A percentile compares a stretch with the other conserved stretches of the same genome.
phyloP scores from a whole-genome alignment of 2,888 invertebrate species.

The Thereva unica region DNA sequence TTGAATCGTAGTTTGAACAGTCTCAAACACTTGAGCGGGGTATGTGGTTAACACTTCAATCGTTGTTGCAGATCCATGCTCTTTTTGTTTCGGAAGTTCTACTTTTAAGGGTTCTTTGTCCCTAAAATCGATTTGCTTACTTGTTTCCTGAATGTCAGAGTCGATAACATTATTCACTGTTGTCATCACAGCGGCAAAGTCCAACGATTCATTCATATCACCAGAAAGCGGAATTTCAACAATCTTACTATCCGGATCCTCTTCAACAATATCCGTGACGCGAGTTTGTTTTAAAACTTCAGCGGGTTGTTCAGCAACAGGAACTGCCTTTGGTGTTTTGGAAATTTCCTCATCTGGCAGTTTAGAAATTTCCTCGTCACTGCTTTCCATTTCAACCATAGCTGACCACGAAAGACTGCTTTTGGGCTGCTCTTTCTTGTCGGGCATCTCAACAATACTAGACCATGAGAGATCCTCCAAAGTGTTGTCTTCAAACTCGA shows the following conservation, averaged over 20 bases:
- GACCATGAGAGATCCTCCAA: conserved; percentile 34
- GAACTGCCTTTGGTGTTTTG: not conserved
- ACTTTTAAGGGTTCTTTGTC: no score
- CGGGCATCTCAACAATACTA: conserved; percentile 12
- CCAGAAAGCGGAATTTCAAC: conserved; percentile 22
- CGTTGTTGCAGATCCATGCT: no score
- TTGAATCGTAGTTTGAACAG: no score
- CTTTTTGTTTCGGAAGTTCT: no score
- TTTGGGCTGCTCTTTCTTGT: not conserved
- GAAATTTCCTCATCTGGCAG: not conserved
- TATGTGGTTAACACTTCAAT: no score
- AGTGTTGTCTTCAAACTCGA: conserved; percentile 30
- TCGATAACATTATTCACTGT: conserved; percentile 3
- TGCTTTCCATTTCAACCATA: conserved; percentile 1
- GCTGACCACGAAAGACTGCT: conserved; percentile 26
- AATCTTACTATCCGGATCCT: not conserved
- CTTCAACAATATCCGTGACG: not conserved
- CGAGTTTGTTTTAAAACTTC: not conserved
- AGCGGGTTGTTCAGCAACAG: not conserved
- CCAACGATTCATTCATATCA: not conserved
- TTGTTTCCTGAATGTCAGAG: not conserved
- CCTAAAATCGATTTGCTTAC: no score
- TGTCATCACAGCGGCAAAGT: conserved; percentile 3
- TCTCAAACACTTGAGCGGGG: no score
- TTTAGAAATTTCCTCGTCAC: not conserved